Evolutionary conservation across 1,140 invertebrate genomes (phyloP), one percentile per base, ranked within the genome.

Genomic region (Hycleus cichorii): DNA sequence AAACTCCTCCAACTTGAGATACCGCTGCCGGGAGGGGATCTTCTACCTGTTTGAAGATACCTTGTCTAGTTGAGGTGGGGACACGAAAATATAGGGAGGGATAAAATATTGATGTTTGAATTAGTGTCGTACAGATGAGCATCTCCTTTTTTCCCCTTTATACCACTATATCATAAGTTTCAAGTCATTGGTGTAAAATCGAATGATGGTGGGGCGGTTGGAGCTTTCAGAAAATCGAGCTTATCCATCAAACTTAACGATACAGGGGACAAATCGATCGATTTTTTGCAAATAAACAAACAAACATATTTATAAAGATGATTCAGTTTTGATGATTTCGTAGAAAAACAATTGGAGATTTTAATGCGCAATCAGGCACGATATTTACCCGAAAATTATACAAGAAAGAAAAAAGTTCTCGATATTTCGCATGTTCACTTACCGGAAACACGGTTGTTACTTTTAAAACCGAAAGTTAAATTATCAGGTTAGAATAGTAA

Each of bases 81-180:
- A 45, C 58, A 39, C 18, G 18, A 18, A 18, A 18, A 32, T 5
- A 27, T 40, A 40, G 56, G 58, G 64, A 63, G 66, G 64, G 66
- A 62, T 64, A 60, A 66, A 64, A 62, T 66, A 68, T 68, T 67
- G 67, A 68, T 65, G 65, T 66, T 68, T 67, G 67, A 67, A 68
- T 68, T 67, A 68, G 65, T 68, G 64, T 66, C 65, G 60, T 62
- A 64, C 57, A 60, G 53, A 65, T 59, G 57, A 64, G 54, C 59
- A 62, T 63, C 57, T 60, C 53, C 40, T 47, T 64, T 64, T 61
- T 62, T 64, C 32, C 7, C 32, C 32, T 32, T 32, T 32, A 32
- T 32, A 32, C 32, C 32, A 32, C 32, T 32, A 65, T 66, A 58
- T 66, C 54, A 63, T 65, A 65, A 64, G 58, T 65, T 64, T 45